Evolutionary conservation across 2,797 vertebrate species (phyloP).

Genomic region (Phoxinus dragarum): DNA sequence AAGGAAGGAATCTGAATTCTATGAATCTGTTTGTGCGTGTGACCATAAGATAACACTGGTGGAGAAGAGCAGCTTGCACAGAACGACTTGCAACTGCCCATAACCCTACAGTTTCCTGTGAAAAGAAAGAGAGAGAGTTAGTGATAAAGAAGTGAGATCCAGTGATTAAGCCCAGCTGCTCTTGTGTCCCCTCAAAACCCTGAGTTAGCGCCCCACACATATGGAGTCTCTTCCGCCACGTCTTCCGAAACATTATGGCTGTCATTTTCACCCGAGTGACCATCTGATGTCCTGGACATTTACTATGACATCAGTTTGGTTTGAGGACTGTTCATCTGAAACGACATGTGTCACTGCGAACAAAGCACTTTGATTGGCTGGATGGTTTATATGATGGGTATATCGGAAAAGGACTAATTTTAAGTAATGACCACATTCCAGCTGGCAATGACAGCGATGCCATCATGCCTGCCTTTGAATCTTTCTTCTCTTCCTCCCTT

Average conservation of each 20-base stretch:
- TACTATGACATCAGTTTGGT: constrained; percentile 18
- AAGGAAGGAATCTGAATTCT: neutral
- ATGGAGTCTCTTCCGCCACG: constrained; percentile 5
- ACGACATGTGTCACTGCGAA: constrained; percentile 23
- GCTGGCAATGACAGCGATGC: constrained; percentile 44
- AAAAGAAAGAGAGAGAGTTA: constrained; percentile 3
- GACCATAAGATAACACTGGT: constrained; percentile 1
- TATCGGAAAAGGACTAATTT: constrained; percentile 4
- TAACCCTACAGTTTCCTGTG: neutral
- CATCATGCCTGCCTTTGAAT: constrained; percentile 28
- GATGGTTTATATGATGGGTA: constrained; percentile 31
- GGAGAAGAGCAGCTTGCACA: neutral
- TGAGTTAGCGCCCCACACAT: neutral
- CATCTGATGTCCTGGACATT: constrained; percentile 27
- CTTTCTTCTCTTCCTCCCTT: constrained; percentile 3
- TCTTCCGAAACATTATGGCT: constrained; percentile 5
- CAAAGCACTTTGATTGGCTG: constrained; percentile 42
- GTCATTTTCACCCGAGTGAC: constrained; percentile 2
- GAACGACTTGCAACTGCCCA: neutral
- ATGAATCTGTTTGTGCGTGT: neutral
- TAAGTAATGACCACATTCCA: constrained; percentile 38
- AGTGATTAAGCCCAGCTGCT: constrained; percentile 31
- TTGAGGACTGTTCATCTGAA: neutral
- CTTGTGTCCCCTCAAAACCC: constrained; percentile 20
- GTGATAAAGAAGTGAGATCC: constrained; percentile 23